Conservation (phyloP, 2,888 invertebrate species). For the Ernsta delagoae region DNA sequence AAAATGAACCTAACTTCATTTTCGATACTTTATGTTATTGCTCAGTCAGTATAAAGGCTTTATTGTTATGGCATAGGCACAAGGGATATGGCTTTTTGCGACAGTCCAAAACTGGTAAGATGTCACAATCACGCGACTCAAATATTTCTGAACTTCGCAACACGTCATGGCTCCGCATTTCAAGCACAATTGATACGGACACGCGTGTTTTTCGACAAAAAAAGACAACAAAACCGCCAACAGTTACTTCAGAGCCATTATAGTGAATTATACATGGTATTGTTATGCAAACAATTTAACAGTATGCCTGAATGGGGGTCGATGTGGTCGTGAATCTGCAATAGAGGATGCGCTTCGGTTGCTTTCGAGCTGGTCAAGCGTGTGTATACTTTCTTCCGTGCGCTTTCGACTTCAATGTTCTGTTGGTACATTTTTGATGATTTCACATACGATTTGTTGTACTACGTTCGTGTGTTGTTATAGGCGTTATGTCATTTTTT, state of each 20-base stretch:
- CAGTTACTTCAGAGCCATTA: conserved; percentile 57
- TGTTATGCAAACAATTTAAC: conserved; percentile 63
- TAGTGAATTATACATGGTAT: conserved; percentile 55
- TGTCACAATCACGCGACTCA: conserved; percentile 12
- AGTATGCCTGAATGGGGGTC: conserved; percentile 50
- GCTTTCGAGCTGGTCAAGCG: conserved; percentile 38
- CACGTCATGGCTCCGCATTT: conserved; percentile 43
- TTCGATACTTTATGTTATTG: background rate
- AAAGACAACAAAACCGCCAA: conserved; percentile 50
- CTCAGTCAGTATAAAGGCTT: background rate
- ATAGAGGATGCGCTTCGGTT: conserved; percentile 35
- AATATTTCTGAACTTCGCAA: conserved; percentile 39
- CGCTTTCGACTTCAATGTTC: conserved; percentile 29
- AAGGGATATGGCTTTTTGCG: background rate
- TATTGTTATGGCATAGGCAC: background rate
- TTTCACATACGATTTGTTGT: conserved; percentile 25
- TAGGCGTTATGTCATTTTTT: background rate
- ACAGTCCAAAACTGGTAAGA: background rate
- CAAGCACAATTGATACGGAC: conserved; percentile 49
- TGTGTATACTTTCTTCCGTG: conserved; percentile 31
- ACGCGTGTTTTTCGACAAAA: conserved; percentile 53
- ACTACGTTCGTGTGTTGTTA: background rate
- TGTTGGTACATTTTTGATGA: conserved; percentile 23
- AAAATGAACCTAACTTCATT: background rate
- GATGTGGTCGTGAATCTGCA: conserved; percentile 54